Evolutionary conservation across 2,113 vertebrate genomes (phyloP).

Genomic region (Climacteris rufus): DNA sequence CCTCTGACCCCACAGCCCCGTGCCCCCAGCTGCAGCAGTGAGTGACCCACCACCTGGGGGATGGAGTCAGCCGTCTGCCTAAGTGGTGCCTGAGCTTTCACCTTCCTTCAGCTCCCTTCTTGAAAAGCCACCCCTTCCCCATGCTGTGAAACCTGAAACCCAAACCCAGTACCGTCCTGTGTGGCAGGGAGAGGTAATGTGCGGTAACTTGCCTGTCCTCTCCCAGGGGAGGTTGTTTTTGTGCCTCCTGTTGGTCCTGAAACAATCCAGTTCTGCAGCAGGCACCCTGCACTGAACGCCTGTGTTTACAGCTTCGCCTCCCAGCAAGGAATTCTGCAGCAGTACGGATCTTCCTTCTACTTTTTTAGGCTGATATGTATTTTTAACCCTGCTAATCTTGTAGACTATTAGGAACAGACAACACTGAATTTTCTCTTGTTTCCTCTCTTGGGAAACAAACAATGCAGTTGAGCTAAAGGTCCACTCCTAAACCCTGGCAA

Average conservation of each 20-base stretch:
- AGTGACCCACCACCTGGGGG: neutral
- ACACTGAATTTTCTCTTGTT: conserved; percentile 8
- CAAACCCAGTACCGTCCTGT: neutral
- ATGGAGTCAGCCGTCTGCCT: neutral
- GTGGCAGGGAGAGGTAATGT: conserved; percentile 46
- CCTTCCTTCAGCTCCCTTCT: neutral
- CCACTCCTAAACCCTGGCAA: conserved; percentile 48
- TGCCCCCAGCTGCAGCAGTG: neutral
- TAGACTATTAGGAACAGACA: conserved; percentile 39
- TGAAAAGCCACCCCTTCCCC: neutral
- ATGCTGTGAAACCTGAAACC: neutral
- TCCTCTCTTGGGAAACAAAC: neutral
- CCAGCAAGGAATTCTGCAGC: conserved; percentile 65
- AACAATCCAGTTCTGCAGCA: conserved; percentile 63
- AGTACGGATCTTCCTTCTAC: conserved; percentile 61
- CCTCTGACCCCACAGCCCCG: rapidly evolving
- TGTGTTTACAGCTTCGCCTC: conserved; percentile 57
- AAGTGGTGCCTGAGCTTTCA: conserved; percentile 17
- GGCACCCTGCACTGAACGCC: conserved; percentile 44
- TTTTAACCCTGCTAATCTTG: conserved; percentile 62
- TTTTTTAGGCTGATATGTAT: conserved; percentile 56
- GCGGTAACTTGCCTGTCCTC: conserved; percentile 35
- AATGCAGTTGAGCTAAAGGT: conserved; percentile 25
- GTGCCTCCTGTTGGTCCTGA: conserved; percentile 62
- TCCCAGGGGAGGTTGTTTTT: conserved; percentile 51